phyloP scores from a whole-genome alignment of 1,140 invertebrate species.

The Lucilia sericata region DNA sequence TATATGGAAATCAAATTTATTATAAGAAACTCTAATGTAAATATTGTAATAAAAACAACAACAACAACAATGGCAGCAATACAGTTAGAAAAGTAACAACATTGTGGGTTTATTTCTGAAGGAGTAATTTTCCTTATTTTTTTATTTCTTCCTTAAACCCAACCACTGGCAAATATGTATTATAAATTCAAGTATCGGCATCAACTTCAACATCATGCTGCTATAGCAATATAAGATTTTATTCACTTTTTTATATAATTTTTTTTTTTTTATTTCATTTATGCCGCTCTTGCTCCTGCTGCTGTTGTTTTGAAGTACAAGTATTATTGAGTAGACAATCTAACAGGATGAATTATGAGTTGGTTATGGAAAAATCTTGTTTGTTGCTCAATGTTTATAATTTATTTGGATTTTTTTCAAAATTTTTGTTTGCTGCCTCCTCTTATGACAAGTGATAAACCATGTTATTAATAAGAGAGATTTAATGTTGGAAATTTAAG shows the following conservation, averaged over 20 bases:
- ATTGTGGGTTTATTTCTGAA: background rate
- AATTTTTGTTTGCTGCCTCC: background rate
- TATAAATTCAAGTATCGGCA: constrained; percentile 1
- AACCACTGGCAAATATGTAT: background rate
- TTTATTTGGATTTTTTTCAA: background rate
- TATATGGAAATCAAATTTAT: constrained; percentile 42
- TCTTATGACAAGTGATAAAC: constrained; percentile 8
- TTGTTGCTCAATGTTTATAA: constrained; percentile 19
- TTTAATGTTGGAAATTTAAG: background rate
- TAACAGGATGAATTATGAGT: constrained; percentile 24
- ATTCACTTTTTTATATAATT: too few relatives aligned
- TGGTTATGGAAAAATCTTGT: constrained; percentile 29
- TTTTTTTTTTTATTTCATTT: background rate
- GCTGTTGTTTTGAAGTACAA: background rate
- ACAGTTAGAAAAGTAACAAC: background rate
- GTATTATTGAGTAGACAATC: constrained; percentile 20
- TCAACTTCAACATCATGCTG: background rate
- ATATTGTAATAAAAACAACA: constrained; percentile 7
- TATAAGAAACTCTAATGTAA: constrained; percentile 35
- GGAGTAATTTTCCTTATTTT: background rate
- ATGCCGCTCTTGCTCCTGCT: background rate
- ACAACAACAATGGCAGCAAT: background rate
- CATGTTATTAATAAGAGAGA: background rate
- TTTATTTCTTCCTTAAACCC: background rate
- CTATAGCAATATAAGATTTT: background rate